These are phyloP conservation scores for Naja naja DNA, from an alignment of 2,113 vertebrate species.

Conservation along the genomic window DNA sequence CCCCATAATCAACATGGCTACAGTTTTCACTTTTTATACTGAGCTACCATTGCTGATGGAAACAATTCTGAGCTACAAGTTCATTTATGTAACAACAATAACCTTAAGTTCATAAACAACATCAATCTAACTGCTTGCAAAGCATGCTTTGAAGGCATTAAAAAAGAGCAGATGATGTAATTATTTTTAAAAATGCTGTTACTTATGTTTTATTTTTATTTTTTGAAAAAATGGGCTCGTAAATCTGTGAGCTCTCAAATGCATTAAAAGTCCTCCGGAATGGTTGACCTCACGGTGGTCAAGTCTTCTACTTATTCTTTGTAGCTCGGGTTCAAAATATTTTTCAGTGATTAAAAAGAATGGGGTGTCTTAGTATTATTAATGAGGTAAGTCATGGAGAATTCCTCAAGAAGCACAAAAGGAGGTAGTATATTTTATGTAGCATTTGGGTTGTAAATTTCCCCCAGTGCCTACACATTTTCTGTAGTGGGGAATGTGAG, in stretches of 20 bases:
- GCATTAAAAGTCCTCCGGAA: neutral
- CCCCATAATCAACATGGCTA: neutral
- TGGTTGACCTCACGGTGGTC: neutral
- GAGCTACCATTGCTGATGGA: neutral
- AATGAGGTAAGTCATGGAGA: slow-evolving; percentile 54
- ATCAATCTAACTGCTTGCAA: slow-evolving; percentile 3
- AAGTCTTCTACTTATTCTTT: slow-evolving; percentile 17
- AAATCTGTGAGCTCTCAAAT: neutral
- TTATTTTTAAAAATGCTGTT: slow-evolving; percentile 36
- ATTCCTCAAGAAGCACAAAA: slow-evolving; percentile 54
- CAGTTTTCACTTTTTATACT: neutral
- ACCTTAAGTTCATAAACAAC: slow-evolving; percentile 14
- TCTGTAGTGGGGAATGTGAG: slow-evolving; percentile 46
- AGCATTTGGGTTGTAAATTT: slow-evolving; percentile 61
- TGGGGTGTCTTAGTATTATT: slow-evolving; percentile 60
- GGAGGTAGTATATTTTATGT: slow-evolving; percentile 46
- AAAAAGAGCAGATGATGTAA: slow-evolving; percentile 26
- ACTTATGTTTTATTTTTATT: neutral
- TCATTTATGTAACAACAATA: neutral
- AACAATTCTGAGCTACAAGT: neutral
- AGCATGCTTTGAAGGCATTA: slow-evolving; percentile 6
- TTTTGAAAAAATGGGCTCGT: neutral
- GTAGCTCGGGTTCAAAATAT: slow-evolving; percentile 42
- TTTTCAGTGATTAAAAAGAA: slow-evolving; percentile 55
- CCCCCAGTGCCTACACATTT: slow-evolving; percentile 43